Percentiles rank a stretch among this genome's conserved stretches.
phyloP scores from a whole-genome alignment of 2,797 vertebrate genomes.

The Erethizon dorsatum region DNA sequence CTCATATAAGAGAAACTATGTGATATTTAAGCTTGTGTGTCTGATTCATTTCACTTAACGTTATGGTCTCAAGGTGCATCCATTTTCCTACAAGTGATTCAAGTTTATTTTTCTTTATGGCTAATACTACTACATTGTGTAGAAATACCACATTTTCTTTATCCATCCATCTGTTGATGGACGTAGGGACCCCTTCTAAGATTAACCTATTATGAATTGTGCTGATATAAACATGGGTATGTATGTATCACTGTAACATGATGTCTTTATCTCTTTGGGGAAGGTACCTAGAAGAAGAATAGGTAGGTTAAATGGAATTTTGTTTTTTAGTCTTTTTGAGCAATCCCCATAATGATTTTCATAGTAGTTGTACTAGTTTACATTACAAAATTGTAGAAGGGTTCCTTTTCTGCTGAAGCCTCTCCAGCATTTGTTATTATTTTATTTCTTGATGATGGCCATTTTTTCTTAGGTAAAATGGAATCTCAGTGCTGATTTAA shows the following conservation, averaged over 20 bases:
- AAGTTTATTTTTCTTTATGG: neutral
- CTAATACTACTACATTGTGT: neutral
- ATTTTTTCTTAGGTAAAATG: neutral
- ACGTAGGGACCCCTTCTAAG: neutral
- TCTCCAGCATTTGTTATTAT: neutral
- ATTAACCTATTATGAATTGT: neutral
- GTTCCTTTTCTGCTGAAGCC: neutral
- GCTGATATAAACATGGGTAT: neutral
- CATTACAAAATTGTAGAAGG: neutral
- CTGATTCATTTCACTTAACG: neutral
- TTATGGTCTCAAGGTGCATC: neutral
- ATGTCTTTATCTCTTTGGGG: neutral
- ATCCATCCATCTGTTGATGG: neutral
- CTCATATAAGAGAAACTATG: neutral
- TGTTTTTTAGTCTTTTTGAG: no score
- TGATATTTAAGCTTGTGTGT: neutral
- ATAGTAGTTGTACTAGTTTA: neutral
- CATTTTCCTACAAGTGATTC: neutral
- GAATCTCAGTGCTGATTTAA: neutral
- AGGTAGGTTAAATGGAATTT: neutral
- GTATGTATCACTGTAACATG: neutral
- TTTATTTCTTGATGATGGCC: neutral
- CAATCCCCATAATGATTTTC: no score
- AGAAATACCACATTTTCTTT: neutral
- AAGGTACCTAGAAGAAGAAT: neutral